Percentiles rank a stretch among this genome's conserved stretches.
Conservation (phyloP, 2,113 vertebrate species). For the Deroptyus accipitrinus region DNA sequence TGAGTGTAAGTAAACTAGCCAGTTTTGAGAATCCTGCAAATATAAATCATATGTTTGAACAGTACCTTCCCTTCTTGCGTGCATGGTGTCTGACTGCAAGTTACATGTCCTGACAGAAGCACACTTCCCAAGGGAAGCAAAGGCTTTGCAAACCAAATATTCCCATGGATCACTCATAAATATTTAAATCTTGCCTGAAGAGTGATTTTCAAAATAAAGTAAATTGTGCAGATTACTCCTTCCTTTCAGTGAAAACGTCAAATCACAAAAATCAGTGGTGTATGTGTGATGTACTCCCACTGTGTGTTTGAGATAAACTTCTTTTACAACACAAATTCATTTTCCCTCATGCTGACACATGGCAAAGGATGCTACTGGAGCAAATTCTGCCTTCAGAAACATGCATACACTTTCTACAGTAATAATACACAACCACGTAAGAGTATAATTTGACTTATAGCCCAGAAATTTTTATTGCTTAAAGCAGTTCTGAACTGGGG, state of each 20-base stretch:
- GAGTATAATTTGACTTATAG: background rate
- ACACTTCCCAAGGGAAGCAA: background rate
- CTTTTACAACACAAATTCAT: background rate
- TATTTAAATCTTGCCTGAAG: constrained; percentile 31
- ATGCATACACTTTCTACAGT: background rate
- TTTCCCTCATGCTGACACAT: background rate
- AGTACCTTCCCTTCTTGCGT: background rate
- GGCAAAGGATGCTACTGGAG: background rate
- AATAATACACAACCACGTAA: background rate
- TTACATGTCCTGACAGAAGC: background rate
- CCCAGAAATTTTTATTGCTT: background rate
- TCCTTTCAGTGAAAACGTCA: background rate
- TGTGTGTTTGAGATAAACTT: background rate
- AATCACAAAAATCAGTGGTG: background rate
- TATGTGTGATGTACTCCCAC: background rate
- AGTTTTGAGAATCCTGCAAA: background rate
- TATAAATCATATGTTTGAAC: background rate
- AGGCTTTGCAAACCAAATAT: constrained; percentile 1
- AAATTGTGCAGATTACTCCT: constrained; percentile 8
- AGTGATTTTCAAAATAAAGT: constrained; percentile 25
- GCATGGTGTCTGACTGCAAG: background rate
- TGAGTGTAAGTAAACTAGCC: background rate
- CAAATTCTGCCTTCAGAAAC: background rate
- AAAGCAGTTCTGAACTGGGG: background rate
- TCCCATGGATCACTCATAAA: background rate